Evolutionary conservation across 2,888 invertebrate species (phyloP), one percentile per base, ranked within the genome.

Genomic region (Digitonthophagus gazella): DNA sequence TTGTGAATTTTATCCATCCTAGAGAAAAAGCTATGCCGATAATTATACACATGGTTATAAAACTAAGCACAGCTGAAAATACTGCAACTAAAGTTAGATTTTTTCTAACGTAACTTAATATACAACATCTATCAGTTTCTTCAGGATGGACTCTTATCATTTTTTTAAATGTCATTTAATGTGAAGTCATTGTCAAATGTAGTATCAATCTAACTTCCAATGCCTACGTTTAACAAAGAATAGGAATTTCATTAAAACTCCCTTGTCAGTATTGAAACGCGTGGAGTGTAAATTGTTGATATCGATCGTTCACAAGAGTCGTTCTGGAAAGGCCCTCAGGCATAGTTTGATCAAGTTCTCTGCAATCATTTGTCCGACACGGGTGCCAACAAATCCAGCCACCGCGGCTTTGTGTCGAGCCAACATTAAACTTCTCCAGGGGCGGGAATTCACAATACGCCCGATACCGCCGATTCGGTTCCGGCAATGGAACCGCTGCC

Each of bases 301-400:
- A 44, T 44, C 28, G 28, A 44, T 44, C 28, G 28, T 44, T 44
- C 28, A 44, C 28, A 11, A 44, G 28, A 44, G 28, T 8, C 28
- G 28, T 44, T 8, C 8, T 44, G 28, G 6, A 44, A 44, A 44
- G 58, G 68, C 68, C 71, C 67, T 65, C 64, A 67, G 71, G 71
- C 71, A 64, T 66, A 79, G 76, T 81, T 81, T 80, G 80, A 81
- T 81, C 81, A 81, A 81, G 80, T 81, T 79, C 79, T 78, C 80
- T 77, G 77, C 79, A 81, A 81, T 83, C 83, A 83, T 83, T 83
- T 83, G 83, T 83, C 80, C 83, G 81, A 83, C 83, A 83, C 79
- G 80, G 80, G 81, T 80, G 83, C 81, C 82, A 81, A 83, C 83
- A 83, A 83, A 83, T 83, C 82, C 82, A 78, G 76, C 75, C 74